Evolutionary conservation across 2,113 vertebrate species (phyloP).

Genomic region (Heterocephalus glaber): DNA sequence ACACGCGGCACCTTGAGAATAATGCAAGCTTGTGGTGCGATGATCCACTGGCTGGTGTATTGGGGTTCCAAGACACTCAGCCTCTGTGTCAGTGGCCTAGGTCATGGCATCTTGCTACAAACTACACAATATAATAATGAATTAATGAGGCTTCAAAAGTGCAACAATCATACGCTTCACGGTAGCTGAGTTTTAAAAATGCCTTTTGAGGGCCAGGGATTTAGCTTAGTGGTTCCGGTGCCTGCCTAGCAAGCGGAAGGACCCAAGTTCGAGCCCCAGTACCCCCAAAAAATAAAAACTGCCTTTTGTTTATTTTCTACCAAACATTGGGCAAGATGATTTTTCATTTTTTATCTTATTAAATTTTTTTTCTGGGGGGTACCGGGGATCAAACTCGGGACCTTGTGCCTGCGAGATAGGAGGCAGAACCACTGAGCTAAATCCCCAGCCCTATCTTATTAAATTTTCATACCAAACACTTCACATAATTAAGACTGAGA

Average conservation of each 20-base stretch:
- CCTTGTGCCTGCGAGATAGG: too few species aligned
- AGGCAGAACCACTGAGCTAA: too few species aligned
- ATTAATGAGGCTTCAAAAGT: neutral
- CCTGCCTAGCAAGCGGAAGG: too few species aligned
- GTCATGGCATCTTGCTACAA: neutral
- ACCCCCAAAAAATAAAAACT: too few species aligned
- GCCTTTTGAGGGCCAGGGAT: too few species aligned
- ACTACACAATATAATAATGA: neutral
- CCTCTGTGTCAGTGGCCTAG: neutral
- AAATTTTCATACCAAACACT: neutral
- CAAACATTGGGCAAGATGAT: neutral
- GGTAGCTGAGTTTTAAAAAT: neutral
- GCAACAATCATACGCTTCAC: neutral
- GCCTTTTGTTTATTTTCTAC: neutral
- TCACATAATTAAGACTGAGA: neutral
- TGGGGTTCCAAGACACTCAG: neutral
- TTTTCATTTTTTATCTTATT: neutral
- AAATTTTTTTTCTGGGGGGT: neutral
- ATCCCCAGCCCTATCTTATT: too few species aligned
- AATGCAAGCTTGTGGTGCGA: neutral
- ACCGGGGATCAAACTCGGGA: too few species aligned
- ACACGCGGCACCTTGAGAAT: neutral
- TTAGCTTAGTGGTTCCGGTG: too few species aligned
- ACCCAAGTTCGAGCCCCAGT: too few species aligned
- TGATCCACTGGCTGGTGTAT: neutral